Conservation (phyloP, 2,888 invertebrate genomes). For the Lasius fuliginosus region DNA sequence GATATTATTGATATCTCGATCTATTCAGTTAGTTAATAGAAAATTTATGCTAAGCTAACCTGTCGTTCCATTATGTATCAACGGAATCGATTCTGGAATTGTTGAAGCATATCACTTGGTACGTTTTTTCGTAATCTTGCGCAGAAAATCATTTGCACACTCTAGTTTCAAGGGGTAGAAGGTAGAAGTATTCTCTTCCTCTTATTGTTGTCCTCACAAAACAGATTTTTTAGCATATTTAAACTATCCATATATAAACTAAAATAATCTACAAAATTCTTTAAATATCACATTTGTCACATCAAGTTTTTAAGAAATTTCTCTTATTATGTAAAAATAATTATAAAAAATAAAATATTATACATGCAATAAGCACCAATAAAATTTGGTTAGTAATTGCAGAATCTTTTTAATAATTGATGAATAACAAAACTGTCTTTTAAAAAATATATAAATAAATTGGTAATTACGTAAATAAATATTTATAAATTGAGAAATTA, state of each 20-base stretch:
- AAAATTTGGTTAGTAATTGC: background rate
- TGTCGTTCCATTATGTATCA: conserved; percentile 79
- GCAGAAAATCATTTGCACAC: conserved; percentile 59
- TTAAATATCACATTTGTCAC: background rate
- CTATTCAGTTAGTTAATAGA: conserved; percentile 81
- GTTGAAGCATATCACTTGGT: conserved; percentile 62
- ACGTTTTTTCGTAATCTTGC: conserved; percentile 56
- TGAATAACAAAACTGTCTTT: background rate
- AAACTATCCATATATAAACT: background rate
- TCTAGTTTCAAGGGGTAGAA: background rate
- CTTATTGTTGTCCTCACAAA: background rate
- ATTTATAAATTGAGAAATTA: background rate
- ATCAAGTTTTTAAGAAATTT: background rate
- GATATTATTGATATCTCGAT: conserved; percentile 82
- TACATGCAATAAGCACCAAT: background rate
- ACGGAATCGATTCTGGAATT: conserved; percentile 66
- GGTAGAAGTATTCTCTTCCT: background rate
- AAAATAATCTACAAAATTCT: background rate
- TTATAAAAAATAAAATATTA: background rate
- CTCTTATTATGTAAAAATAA: background rate
- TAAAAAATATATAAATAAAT: too few species aligned
- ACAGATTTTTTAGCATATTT: background rate
- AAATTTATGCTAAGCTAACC: conserved; percentile 81
- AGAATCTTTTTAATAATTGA: background rate
- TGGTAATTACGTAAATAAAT: too few species aligned